Conservation (phyloP, 1,140 invertebrate genomes). For the Bombus polaris region DNA sequence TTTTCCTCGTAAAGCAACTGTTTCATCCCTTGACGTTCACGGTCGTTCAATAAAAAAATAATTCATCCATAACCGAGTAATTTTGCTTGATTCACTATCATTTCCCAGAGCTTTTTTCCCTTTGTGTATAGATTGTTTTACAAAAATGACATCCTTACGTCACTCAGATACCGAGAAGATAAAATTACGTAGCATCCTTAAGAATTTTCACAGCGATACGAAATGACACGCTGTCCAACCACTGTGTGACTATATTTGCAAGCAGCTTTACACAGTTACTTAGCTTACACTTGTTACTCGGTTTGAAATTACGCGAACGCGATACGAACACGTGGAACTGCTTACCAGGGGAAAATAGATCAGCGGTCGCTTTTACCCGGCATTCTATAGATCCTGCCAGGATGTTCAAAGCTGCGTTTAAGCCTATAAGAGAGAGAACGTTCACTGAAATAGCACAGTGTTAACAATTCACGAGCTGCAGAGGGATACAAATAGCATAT, state of each 20-base stretch:
- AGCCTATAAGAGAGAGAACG: slow-evolving; percentile 29
- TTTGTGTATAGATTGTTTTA: neutral
- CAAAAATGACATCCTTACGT: neutral
- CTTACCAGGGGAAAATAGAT: slow-evolving; percentile 31
- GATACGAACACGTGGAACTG: slow-evolving; percentile 29
- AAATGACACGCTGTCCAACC: neutral
- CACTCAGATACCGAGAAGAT: neutral
- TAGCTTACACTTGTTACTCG: too few species aligned
- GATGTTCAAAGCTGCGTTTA: slow-evolving; percentile 21
- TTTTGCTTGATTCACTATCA: neutral
- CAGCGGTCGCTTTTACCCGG: neutral
- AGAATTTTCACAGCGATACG: neutral
- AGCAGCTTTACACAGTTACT: slow-evolving; percentile 7
- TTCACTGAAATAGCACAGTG: slow-evolving; percentile 41
- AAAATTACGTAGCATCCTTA: neutral
- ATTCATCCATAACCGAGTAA: neutral
- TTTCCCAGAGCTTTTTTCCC: neutral
- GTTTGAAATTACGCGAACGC: neutral
- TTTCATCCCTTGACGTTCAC: neutral
- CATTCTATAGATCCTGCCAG: neutral
- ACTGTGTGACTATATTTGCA: neutral
- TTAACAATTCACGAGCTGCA: slow-evolving; percentile 51
- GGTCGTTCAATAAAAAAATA: neutral
- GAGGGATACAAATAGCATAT: slow-evolving; percentile 29
- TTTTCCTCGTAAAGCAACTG: neutral